Conservation (phyloP, 2,888 invertebrate genomes). For the Aromia moschata region DNA sequence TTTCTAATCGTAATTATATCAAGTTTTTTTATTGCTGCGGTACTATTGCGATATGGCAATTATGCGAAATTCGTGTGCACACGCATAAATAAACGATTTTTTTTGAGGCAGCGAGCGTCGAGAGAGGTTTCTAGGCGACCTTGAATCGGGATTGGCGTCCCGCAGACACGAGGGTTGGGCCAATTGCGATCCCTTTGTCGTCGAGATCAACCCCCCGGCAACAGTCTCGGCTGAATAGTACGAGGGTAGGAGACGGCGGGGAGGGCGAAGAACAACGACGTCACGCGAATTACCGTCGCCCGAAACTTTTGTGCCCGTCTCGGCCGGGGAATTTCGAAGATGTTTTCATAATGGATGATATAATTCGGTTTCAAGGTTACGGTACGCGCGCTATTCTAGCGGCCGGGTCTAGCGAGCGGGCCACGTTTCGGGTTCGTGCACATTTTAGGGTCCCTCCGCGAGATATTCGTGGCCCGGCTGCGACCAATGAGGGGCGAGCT, state of each 20-base stretch:
- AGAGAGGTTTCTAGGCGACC: not conserved
- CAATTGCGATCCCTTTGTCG: constrained; percentile 10
- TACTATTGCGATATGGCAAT: too few species aligned
- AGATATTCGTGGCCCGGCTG: constrained; percentile 43
- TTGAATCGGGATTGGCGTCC: constrained; percentile 22
- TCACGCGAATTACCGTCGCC: not conserved
- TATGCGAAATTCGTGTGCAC: not conserved
- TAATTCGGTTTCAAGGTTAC: constrained; percentile 46
- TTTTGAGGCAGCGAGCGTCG: not conserved
- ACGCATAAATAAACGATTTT: not conserved
- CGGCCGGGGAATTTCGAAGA: constrained; percentile 29
- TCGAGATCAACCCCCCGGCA: constrained; percentile 28
- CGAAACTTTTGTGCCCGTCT: constrained; percentile 6
- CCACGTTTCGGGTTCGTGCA: constrained; percentile 45
- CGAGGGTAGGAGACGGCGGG: constrained; percentile 13
- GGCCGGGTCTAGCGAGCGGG: constrained; percentile 35
- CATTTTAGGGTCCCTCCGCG: constrained; percentile 43
- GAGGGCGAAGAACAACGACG: not conserved
- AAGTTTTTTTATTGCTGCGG: too few species aligned
- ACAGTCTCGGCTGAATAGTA: constrained; percentile 31
- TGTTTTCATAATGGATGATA: constrained; percentile 49
- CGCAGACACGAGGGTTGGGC: constrained; percentile 29
- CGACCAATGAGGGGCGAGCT: constrained; percentile 48
- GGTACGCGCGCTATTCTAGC: constrained; percentile 43
- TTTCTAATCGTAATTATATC: too few species aligned